These are phyloP conservation scores for Enteromius anoplus DNA, from an alignment of 2,797 vertebrate species.

Conservation along the genomic window DNA sequence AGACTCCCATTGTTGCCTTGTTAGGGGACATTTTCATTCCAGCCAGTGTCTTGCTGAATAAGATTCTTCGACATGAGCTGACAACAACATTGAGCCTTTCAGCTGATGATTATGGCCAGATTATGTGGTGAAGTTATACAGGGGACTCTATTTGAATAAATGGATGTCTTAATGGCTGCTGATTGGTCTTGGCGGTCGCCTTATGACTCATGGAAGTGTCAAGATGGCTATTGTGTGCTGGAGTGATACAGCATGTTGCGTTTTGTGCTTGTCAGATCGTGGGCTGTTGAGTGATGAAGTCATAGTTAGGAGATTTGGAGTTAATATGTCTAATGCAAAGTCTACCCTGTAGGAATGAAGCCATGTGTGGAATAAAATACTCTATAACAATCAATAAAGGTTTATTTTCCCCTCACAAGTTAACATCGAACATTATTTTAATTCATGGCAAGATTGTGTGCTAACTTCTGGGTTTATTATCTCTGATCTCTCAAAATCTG, in stretches of 20 bases:
- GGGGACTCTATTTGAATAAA: constrained; percentile 27
- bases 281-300: neutral
- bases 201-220: constrained; percentile 42
- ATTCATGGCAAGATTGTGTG: neutral
- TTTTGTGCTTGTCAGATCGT: constrained; percentile 11
- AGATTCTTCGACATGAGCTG: constrained; percentile 18
- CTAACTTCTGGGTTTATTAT: neutral
- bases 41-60: constrained; percentile 17
- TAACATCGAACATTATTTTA: neutral
- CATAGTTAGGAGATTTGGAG: neutral
- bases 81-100: constrained; percentile 45
- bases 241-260: neutral
- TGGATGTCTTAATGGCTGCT: constrained; percentile 26
- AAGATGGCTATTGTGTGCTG: constrained; percentile 7
- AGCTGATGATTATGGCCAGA: constrained; percentile 37
- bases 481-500: neutral
- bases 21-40: constrained; percentile 41
- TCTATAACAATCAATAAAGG: too few relatives aligned
- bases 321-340: neutral
- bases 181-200: neutral
- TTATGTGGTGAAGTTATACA: constrained; percentile 35
- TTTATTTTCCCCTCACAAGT: too few relatives aligned
- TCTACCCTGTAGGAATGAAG: neutral
- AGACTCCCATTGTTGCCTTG: constrained; percentile 47
- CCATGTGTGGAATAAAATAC: neutral